Evolutionary conservation across 2,888 invertebrate genomes (phyloP).

Genomic region (Perizoma flavofasciatum): DNA sequence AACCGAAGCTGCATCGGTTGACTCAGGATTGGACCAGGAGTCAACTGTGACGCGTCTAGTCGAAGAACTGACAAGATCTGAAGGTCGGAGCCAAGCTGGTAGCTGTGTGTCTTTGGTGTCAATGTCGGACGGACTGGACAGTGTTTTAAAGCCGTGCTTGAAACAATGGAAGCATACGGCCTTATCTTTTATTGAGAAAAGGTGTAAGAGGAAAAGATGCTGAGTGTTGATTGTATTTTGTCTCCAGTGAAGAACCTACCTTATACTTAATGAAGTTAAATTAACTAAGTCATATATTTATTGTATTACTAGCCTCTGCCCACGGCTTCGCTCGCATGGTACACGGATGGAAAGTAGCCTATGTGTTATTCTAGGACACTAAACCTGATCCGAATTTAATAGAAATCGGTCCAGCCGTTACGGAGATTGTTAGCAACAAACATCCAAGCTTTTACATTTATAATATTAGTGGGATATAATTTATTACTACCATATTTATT

Average conservation of each 20-base stretch:
- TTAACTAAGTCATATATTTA: no score
- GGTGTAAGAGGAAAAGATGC: conserved; percentile 29
- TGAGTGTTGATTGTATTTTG: not conserved
- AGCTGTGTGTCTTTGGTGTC: conserved; percentile 36
- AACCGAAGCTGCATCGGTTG: conserved; percentile 34
- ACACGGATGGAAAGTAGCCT: no score
- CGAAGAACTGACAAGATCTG: conserved; percentile 22
- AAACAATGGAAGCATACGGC: conserved; percentile 37
- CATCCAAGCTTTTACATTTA: no score
- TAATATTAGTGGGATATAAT: not conserved
- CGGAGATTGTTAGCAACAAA: no score
- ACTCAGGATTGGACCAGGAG: conserved; percentile 30
- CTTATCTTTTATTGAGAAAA: conserved; percentile 39
- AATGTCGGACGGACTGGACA: conserved; percentile 20
- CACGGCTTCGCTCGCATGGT: no score
- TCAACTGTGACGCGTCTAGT: conserved; percentile 26
- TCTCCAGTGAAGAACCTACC: conserved; percentile 2
- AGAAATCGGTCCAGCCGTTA: no score
- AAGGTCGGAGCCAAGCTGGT: conserved; percentile 1
- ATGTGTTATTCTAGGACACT: no score
- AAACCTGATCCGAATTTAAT: no score
- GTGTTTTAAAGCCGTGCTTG: conserved; percentile 20
- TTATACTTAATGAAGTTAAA: not conserved
- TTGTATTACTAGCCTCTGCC: no score
- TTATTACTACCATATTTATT: no score